Percentiles rank a stretch among this genome's conserved stretches.
Evolutionary conservation across 2,113 vertebrate species (phyloP).

Genomic region (Chloropsis cyanopogon): DNA sequence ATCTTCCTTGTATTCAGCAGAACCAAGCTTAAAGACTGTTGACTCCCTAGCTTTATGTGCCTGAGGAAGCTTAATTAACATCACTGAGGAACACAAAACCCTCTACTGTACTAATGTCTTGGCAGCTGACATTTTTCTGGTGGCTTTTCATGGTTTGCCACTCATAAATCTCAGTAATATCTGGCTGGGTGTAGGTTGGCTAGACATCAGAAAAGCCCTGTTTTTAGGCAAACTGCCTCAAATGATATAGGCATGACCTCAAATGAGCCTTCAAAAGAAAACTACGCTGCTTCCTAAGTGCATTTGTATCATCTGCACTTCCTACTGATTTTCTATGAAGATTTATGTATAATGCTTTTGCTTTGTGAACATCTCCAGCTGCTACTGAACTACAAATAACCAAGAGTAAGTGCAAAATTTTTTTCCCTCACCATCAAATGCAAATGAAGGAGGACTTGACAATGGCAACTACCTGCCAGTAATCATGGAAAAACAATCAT

Average conservation of each 20-base stretch:
- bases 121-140: background rate
- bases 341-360: background rate
- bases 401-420: background rate
- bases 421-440: background rate
- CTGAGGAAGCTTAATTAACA: background rate
- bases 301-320: background rate
- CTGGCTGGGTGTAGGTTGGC: background rate
- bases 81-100: background rate
- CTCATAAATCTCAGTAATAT: background rate
- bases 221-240: background rate
- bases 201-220: background rate
- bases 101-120: background rate
- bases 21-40: background rate
- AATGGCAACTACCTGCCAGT: background rate
- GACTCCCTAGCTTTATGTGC: background rate
- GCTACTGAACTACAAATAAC: background rate
- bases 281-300: background rate
- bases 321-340: background rate
- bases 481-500: background rate
- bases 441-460: background rate
- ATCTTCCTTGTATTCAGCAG: background rate
- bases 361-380: background rate
- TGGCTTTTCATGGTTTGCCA: background rate
- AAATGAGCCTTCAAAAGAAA: conserved; percentile 9
- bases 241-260: background rate